Evolutionary conservation across 2,888 invertebrate species (phyloP), one percentile per base, ranked within the genome.

Genomic region (Pharmacophagus antenor): DNA sequence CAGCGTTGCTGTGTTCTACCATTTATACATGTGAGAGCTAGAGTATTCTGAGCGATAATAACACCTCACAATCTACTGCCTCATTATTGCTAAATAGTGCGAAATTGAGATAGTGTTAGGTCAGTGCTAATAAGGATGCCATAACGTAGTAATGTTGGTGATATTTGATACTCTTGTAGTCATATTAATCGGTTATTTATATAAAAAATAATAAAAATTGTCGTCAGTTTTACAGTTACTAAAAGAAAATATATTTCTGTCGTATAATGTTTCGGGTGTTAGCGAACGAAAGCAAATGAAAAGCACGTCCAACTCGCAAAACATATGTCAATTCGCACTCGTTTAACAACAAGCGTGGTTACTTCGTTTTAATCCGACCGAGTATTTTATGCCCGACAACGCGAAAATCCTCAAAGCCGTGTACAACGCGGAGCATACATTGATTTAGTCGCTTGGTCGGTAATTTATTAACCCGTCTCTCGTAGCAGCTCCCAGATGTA

Each of bases 321-420:
- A 31, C 31, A 31, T 31, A 12, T 31, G 31, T 31, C 31, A 49
- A 49, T 44, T 49, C 21, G 25, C n/a, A 57, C 20, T 31, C 31
- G 59, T 49, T 47, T 55, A 23, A 17, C 44, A 46, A 51, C 57
- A 25, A 15, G 23, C 42, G 41, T 10, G 17, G 25, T 20, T 31
- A 50, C 44, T 51, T 51, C 51, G 51, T 57, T 42, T 52, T 58
- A 58, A 46, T 58, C 47, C 52, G 41, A 48, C 22, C 20, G 18
- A 17, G 53, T 59, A 54, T 54, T 59, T 59, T 53, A 59, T 59
- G 42, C 41, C 58, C 49, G 17, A 20, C 23, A 59, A 42, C 27
- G 58, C 47, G 37, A 59, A 59, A 59, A 53, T 31, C 53, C 58
- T 54, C 58, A 59, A 54, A 59, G 49, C 47, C 23, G 47, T 31